These are phyloP conservation scores for Halictus quadricinctus DNA, from an alignment of 2,888 invertebrate genomes.

Conservation along the genomic window DNA sequence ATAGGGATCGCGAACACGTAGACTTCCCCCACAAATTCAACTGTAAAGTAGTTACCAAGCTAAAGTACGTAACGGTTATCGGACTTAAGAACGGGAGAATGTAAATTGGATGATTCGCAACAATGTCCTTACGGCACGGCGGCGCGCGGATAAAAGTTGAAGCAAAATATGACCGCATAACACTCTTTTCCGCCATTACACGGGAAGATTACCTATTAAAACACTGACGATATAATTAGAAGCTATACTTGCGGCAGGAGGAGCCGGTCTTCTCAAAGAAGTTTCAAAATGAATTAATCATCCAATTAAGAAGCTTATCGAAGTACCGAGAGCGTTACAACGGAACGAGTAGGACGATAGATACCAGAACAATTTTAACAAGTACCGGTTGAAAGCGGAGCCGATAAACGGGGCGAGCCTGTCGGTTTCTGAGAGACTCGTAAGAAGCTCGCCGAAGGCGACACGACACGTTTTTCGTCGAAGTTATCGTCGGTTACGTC, in stretches of 20 bases:
- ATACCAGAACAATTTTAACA: slow-evolving; percentile 25
- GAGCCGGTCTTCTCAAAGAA: background rate
- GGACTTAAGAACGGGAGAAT: background rate
- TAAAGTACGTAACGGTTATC: background rate
- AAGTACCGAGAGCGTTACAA: slow-evolving; percentile 16
- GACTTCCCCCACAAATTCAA: background rate
- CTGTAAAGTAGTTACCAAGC: background rate
- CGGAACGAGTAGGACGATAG: background rate
- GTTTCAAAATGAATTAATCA: slow-evolving; percentile 13
- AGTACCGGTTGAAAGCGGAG: slow-evolving; percentile 26
- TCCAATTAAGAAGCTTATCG: slow-evolving; percentile 22
- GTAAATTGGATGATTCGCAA: background rate
- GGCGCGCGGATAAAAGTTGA: background rate
- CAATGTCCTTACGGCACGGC: background rate
- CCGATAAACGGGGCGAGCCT: background rate
- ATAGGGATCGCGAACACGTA: background rate
- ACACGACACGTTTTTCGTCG: slow-evolving; percentile 47
- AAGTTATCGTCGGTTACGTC: slow-evolving; percentile 69
- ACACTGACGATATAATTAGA: slow-evolving; percentile 11
- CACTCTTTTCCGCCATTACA: background rate
- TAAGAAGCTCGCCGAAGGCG: slow-evolving; percentile 54
- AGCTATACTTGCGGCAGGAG: background rate
- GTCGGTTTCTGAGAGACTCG: slow-evolving; percentile 32
- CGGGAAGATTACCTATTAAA: slow-evolving; percentile 4
- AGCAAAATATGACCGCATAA: slow-evolving; percentile 1